Evolutionary conservation across 1,140 invertebrate species (phyloP), one percentile per base, ranked within the genome.

Genomic region (Prorops nasuta): DNA sequence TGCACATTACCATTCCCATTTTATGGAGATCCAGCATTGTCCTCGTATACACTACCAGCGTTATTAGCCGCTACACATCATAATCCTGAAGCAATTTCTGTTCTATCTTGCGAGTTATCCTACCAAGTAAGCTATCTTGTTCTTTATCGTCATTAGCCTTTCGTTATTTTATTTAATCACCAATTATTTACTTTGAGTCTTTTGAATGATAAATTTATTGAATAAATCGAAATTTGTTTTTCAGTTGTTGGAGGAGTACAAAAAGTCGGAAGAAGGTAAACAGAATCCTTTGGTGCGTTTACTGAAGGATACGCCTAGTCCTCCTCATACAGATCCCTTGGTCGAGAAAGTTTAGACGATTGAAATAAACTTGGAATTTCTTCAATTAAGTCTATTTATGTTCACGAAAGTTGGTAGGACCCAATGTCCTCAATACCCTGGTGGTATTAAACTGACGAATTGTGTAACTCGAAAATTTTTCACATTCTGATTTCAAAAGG

Each of bases 1-100:
- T 94, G 91, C 67, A 86, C 84, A 2, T 74, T 96, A 51, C 92
- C 94, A 2, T 93, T 94, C 68, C 86, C 88, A 36, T 96, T 94
- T 79, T 93, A 96, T 72, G 89, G 88, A 36, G 88, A 92, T 39
- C 81, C 85, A 21, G 63, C 77, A 17, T 80, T 96, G 22, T 86
- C 86, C 45, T 81, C 80, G 38, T 84, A 90, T 20, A 83, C 97
- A 18, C 89, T 96, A 74, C 94, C 95, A 1, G 94, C 92, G 0
- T 79, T 98, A 22, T 82, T 95, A 44, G 85, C 88, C 16, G 91
- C 87, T 67, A 87, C 91, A 65, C 80, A 84, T 71, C 77, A 83
- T 64, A 85, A 92, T 80, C 56, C 79, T 39, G 79, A 88, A 61
- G 87, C 90, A 65, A 77, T 80, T 51, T 76, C 83, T 21, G 80